Conservation (phyloP, 1,140 invertebrate species). For the Zaprionus lachaisei region DNA sequence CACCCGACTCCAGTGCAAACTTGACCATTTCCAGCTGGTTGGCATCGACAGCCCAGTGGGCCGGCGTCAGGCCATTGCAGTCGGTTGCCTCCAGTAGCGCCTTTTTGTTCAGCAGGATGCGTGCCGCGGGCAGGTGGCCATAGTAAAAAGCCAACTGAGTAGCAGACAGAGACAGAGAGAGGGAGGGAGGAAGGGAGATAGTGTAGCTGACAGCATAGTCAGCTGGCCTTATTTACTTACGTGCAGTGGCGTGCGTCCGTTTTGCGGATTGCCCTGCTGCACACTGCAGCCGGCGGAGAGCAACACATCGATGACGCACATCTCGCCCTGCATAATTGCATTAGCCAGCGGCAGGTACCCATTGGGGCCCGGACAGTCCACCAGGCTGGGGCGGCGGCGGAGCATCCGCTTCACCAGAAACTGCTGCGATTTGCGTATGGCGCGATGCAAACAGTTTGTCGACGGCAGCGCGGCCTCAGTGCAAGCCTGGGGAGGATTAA, state of each 20-base stretch:
- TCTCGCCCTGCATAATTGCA: conserved; percentile 74
- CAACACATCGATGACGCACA: conserved; percentile 75
- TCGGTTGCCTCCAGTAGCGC: conserved; percentile 71
- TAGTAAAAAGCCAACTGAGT: conserved; percentile 74
- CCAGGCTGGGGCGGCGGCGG: conserved; percentile 68
- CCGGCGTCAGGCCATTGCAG: conserved; percentile 75
- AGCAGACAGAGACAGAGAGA: neutral
- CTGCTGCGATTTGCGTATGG: conserved; percentile 78
- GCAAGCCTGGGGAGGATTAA: conserved; percentile 40
- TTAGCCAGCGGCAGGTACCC: conserved; percentile 77
- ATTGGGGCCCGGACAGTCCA: conserved; percentile 74
- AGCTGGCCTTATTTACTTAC: conserved; percentile 45
- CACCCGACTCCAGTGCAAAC: conserved; percentile 74
- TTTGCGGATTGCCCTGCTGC: conserved; percentile 67
- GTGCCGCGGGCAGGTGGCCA: conserved; percentile 72
- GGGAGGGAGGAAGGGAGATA: neutral
- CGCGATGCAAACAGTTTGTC: conserved; percentile 68
- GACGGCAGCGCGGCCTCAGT: conserved; percentile 66
- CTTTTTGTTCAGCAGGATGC: conserved; percentile 79
- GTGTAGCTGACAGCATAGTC: neutral
- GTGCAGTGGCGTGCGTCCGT: conserved; percentile 71
- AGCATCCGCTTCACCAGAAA: conserved; percentile 81
- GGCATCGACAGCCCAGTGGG: conserved; percentile 77
- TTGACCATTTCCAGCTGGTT: conserved; percentile 77
- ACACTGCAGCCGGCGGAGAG: conserved; percentile 75